phyloP scores from a whole-genome alignment of 2,888 invertebrate species.

The Lithophane leautieri region DNA sequence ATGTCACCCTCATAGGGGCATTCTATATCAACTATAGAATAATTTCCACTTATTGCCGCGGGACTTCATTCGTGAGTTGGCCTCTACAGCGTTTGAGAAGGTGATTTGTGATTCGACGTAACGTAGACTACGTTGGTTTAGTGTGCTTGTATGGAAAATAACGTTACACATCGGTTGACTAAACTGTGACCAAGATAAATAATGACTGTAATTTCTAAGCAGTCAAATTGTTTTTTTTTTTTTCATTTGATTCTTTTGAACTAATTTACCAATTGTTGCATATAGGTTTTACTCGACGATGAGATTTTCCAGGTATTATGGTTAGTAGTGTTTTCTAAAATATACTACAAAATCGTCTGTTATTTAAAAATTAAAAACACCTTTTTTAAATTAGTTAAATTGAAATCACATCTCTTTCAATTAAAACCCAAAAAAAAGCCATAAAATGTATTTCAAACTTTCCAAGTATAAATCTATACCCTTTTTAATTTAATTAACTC shows the following conservation, averaged over 20 bases:
- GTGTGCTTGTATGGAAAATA: background rate
- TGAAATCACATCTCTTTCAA: background rate
- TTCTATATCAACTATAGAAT: background rate
- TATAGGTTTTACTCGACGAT: background rate
- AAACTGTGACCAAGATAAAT: background rate
- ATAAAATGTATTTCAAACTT: conserved; percentile 27
- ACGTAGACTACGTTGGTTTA: too few species aligned
- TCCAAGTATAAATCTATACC: conserved; percentile 45
- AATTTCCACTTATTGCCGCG: background rate
- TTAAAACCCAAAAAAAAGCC: conserved; percentile 5
- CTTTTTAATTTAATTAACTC: conserved; percentile 68
- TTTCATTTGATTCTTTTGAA: background rate
- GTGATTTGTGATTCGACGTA: background rate
- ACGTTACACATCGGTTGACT: background rate
- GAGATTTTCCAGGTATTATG: background rate
- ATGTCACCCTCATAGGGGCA: too few species aligned
- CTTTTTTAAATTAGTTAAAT: background rate
- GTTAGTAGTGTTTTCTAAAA: background rate
- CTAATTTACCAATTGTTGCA: too few species aligned
- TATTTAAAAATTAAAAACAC: background rate
- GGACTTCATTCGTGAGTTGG: background rate
- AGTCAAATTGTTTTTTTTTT: background rate
- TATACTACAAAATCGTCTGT: too few species aligned
- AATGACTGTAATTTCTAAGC: background rate
- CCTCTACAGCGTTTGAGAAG: background rate